A percentile compares a stretch with the other conserved stretches of the same genome.
Evolutionary conservation across 2,888 invertebrate genomes (phyloP).

Genomic region (Bombylius discolor): DNA sequence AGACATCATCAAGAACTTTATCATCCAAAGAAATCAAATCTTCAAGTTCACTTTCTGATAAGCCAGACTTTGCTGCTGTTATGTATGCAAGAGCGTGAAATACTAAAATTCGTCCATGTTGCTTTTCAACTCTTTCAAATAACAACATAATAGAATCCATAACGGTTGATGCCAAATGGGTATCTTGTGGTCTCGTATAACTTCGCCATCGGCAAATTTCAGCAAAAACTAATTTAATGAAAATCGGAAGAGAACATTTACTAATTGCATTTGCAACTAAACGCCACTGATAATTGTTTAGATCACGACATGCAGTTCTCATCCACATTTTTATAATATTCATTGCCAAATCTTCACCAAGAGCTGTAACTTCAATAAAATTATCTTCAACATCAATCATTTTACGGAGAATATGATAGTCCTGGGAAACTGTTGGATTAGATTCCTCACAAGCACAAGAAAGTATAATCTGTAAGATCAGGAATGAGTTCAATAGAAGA

Average conservation of each 20-base stretch:
- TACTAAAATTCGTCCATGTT: conserved; percentile 82
- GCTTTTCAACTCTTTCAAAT: conserved; percentile 90
- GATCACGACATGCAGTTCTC: conserved; percentile 71
- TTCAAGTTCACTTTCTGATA: conserved; percentile 93
- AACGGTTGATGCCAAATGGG: conserved; percentile 83
- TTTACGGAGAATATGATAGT: conserved; percentile 69
- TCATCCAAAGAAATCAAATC: conserved; percentile 93
- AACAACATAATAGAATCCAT: conserved; percentile 97
- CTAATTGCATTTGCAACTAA: conserved; percentile 86
- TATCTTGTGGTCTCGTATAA: conserved; percentile 87
- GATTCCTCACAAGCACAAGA: conserved; percentile 81
- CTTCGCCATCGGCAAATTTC: conserved; percentile 96
- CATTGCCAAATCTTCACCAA: conserved; percentile 89
- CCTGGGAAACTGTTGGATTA: conserved; percentile 74
- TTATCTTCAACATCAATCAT: conserved; percentile 83
- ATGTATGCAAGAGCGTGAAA: conserved; percentile 93
- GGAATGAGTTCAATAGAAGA: not conserved
- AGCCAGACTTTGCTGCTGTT: conserved; percentile 86
- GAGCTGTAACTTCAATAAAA: conserved; percentile 76
- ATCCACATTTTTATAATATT: conserved; percentile 87
- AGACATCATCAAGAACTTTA: conserved; percentile 91
- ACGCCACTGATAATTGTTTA: conserved; percentile 89
- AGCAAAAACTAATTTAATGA: conserved; percentile 93
- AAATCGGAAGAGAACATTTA: conserved; percentile 89
- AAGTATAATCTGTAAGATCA: conserved; percentile 58